phyloP scores from a whole-genome alignment of 1,140 invertebrate genomes.

The Globodera rostochiensis region DNA sequence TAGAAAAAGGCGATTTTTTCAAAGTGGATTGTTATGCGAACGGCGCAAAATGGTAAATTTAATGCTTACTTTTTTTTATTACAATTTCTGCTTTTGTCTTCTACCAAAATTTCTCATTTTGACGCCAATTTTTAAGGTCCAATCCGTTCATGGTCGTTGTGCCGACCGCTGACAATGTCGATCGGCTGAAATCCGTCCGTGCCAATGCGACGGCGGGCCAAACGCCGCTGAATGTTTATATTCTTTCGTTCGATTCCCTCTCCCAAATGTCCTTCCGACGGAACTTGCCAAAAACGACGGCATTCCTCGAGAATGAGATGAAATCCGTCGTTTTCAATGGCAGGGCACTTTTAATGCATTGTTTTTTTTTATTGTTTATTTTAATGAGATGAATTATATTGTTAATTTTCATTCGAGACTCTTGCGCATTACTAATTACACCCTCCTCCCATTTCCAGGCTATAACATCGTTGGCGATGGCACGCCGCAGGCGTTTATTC shows the following conservation, averaged over 20 bases:
- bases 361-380: not conserved
- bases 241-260: slow-evolving; percentile 87
- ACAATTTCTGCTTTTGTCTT: not conserved
- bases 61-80: not conserved
- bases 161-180: slow-evolving; percentile 13
- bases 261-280: slow-evolving; percentile 83
- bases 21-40: slow-evolving; percentile 15
- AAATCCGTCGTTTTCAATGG: slow-evolving; percentile 60
- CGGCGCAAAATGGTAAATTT: slow-evolving; percentile 18
- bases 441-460: slow-evolving; percentile 25
- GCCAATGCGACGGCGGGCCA: not conserved
- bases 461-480: slow-evolving; percentile 82
- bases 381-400: not conserved
- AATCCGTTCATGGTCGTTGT: slow-evolving; percentile 27
- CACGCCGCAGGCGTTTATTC: slow-evolving; percentile 86
- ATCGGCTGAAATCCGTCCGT: slow-evolving; percentile 2
- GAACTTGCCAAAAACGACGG: slow-evolving; percentile 80
- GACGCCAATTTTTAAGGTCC: slow-evolving; percentile 11
- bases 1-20: slow-evolving; percentile 33
- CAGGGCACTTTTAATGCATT: too few relatives aligned
- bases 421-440: too few relatives aligned
- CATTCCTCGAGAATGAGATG: slow-evolving; percentile 84
- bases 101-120: not conserved
- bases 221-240: slow-evolving; percentile 75
- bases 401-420: not conserved